Conservation (phyloP, 2,888 invertebrate genomes). For the Prosapia bicincta region DNA sequence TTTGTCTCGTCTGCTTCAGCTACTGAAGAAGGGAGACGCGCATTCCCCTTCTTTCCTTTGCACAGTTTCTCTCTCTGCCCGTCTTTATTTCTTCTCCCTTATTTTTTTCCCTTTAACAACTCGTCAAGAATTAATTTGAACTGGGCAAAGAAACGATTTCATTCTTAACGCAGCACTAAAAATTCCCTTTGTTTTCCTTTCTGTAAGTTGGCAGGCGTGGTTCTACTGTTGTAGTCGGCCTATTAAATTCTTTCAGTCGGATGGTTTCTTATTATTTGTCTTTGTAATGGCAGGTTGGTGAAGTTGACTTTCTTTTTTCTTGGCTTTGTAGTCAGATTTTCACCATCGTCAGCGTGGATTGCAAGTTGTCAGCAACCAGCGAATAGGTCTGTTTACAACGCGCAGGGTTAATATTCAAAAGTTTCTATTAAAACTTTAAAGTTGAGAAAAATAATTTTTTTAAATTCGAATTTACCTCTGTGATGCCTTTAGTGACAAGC, state of each 20-base stretch:
- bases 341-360: not conserved
- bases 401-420: no score
- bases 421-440: no score
- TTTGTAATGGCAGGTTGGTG: not conserved
- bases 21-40: conserved; percentile 13
- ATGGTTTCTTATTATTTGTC: conserved; percentile 8
- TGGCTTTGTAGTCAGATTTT: not conserved
- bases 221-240: conserved; percentile 11
- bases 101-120: conserved; percentile 22
- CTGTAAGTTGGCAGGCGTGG: not conserved
- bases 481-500: no score
- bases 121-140: conserved; percentile 25
- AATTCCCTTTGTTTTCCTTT: conserved; percentile 24
- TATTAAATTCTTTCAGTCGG: conserved; percentile 28
- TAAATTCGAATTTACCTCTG: no score
- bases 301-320: conserved; percentile 8
- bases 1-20: conserved; percentile 14
- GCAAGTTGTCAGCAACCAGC: not conserved
- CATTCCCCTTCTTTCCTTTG: conserved; percentile 4
- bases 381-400: no score
- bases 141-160: conserved; percentile 19
- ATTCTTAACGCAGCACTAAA: conserved; percentile 15
- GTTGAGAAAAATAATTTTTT: no score
- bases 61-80: not conserved
- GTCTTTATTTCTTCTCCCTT: conserved; percentile 9